Base-by-base conservation (phyloP, 2,113 vertebrate species). In the Xyrauchen texanus region DNA sequence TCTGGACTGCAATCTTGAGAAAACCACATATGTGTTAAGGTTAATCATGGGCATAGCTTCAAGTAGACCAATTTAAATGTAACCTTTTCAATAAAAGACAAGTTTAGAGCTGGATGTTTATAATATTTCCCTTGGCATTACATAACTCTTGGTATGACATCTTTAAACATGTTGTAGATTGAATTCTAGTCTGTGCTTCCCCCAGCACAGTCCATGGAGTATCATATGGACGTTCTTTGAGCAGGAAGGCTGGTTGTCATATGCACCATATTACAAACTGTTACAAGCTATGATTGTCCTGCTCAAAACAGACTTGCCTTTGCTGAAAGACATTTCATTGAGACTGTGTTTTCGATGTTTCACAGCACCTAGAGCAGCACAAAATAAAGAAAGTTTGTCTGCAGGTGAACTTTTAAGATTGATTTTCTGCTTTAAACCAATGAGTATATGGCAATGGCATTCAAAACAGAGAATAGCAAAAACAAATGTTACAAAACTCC, bases 81-180 rank as follows among this genome's bases (percentile, higher is more conserved):
- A 74, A 74, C 71, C 46, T 74, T 45, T 74, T 74, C 16, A 63
- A 51, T 63, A 74, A 47, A 63, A 62, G 71, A 51, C 58, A 74
- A 16, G 55, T 74, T 74, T 74, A 74, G 62, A 63, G 16, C 15
- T 63, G 46, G 6, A 47, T 74, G 16, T 74, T 63, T 74, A 74
- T 52, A 42, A 58, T 13, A 12, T 74, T 74, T 42, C 72, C 51
- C 46, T 34, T 58, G 49, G 58, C 71, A 61, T 51, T 74, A 16
- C 72, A 63, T 74, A 63, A 74, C 34, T 74, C 46, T 74, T 61
- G 13, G 46, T 74, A n/a, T 63, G 57, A 63, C 72, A 74, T 16
- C 51, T 74, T 74, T 74, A 63, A 47, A 42, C 58, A 71, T 15
- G 11, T 8, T 42, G 58, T 74, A 63, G 72, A 74, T 74, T 63